Evolutionary conservation across 2,113 vertebrate genomes (phyloP), one percentile per base, ranked within the genome.

Genomic region (Vulpes lagopus): DNA sequence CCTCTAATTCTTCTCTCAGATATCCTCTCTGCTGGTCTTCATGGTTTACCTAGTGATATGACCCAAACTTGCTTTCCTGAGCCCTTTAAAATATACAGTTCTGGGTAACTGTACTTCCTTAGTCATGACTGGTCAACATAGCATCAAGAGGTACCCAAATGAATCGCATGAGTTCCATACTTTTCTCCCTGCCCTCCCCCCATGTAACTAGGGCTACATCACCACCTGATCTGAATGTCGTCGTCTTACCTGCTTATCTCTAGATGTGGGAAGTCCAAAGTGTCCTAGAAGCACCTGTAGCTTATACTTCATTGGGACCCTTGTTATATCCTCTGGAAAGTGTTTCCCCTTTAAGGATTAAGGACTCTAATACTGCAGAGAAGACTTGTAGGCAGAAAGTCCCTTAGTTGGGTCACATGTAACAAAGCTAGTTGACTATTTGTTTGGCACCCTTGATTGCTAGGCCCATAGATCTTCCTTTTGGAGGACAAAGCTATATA

Each of bases 401-500:
- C 23, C 25, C 1, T 38, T 17, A 65, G 32, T 22, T 73, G n/a
- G 14, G 6, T 73, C 55, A 35, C 1, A 3, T 6, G 2, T 7
- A 67, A 0, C 69, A 9, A 67, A n/a, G 5, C 25, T 53, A 65
- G 30, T 25, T 35, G 25, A 25, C 27, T 6, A 85, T 35, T 64
- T 49, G 14, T 1, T 84, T 27, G 3, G 80, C 9, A 73, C 4
- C 8, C 4, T 30, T 43, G 12, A 11, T 43, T 92, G 25, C 14
- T 15, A 15, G 8, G 62, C 43, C 35, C 19, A 1, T 19, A 43
- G 14, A 11, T 64, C 19, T 35, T 65, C 12, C 43, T 38, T 2
- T 0, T 32, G 12, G 14, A 4, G 27, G 1, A 57, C 11, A 53
- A 11, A 38, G 20, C 30, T 53, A 23, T n/a, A 27, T 3, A 8